Percentiles rank a stretch among this genome's conserved stretches.
Conservation (phyloP, 2,888 invertebrate genomes). For the Cerceris ruficornis region DNA sequence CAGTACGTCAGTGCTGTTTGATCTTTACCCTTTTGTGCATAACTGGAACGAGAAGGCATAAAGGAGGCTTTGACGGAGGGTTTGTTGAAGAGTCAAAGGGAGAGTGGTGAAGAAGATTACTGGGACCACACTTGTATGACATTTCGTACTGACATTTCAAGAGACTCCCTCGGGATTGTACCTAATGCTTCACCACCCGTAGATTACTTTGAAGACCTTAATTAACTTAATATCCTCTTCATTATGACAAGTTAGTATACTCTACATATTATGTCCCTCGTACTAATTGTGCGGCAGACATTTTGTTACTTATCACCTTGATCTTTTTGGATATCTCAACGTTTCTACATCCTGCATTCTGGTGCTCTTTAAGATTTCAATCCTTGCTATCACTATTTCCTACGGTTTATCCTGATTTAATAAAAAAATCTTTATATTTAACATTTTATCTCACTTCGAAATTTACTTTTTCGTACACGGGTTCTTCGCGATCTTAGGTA, state of each 20-base stretch:
- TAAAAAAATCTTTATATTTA: no score
- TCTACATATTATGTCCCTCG: conserved; percentile 33
- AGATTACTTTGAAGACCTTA: conserved; percentile 61
- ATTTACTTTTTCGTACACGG: no score
- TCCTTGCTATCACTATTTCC: no score
- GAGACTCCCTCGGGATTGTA: conserved; percentile 52
- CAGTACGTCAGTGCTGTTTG: conserved; percentile 41
- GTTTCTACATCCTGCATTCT: neutral
- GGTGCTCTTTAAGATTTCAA: no score
- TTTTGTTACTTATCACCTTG: conserved; percentile 19
- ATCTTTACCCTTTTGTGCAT: conserved; percentile 52
- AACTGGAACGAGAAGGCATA: conserved; percentile 40
- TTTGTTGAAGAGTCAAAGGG: conserved; percentile 44
- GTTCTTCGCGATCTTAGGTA: no score
- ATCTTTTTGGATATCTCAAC: conserved; percentile 1
- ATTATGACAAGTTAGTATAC: conserved; percentile 49
- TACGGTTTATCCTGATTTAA: no score
- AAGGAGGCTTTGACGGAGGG: conserved; percentile 43
- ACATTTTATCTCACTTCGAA: no score
- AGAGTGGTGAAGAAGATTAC: conserved; percentile 36
- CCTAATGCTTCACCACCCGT: conserved; percentile 61
- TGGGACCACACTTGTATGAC: conserved; percentile 59
- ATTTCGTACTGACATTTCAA: conserved; percentile 71
- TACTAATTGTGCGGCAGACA: conserved; percentile 49
- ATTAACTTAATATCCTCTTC: conserved; percentile 66